phyloP scores from a whole-genome alignment of 1,140 invertebrate species.

The Chelonus insularis region DNA sequence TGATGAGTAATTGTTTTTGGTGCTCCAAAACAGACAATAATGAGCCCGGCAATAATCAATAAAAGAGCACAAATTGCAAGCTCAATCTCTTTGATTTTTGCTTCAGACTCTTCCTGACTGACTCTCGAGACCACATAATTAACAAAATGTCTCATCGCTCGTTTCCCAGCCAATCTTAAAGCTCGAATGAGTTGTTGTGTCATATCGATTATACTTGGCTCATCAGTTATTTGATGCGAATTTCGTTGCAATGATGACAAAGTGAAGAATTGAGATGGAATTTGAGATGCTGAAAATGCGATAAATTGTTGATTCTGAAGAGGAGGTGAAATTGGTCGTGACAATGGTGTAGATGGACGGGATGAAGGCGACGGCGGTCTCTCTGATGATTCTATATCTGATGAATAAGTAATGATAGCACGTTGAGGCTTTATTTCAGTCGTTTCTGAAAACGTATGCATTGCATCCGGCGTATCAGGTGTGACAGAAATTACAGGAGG shows the following conservation, averaged over 20 bases:
- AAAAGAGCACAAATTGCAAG: slow-evolving; percentile 74
- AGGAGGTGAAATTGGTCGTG: slow-evolving; percentile 37
- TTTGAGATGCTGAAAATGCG: slow-evolving; percentile 44
- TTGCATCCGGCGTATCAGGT: slow-evolving; percentile 38
- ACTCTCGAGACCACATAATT: slow-evolving; percentile 65
- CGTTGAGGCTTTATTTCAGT: slow-evolving; percentile 42
- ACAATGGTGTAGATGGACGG: slow-evolving; percentile 29
- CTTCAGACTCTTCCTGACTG: slow-evolving; percentile 59
- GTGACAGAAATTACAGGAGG: slow-evolving; percentile 57
- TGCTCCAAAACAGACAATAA: slow-evolving; percentile 71
- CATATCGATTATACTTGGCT: slow-evolving; percentile 60
- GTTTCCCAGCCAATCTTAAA: slow-evolving; percentile 66
- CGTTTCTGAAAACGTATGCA: slow-evolving; percentile 14
- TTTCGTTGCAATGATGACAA: slow-evolving; percentile 28
- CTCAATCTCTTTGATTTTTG: slow-evolving; percentile 70
- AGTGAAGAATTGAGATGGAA: slow-evolving; percentile 44
- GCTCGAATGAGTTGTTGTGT: slow-evolving; percentile 68
- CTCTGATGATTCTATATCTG: slow-evolving; percentile 29
- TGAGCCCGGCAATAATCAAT: slow-evolving; percentile 71
- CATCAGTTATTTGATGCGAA: slow-evolving; percentile 24
- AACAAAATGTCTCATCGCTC: slow-evolving; percentile 68
- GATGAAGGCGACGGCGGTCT: slow-evolving; percentile 32
- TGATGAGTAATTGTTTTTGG: slow-evolving; percentile 75
- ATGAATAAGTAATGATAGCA: slow-evolving; percentile 46
- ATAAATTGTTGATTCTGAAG: slow-evolving; percentile 34